A percentile compares a stretch with the other conserved stretches of the same genome.
These are phyloP conservation scores for Sepiola atlantica DNA, from an alignment of 2,888 invertebrate species.

Conservation along the genomic window DNA sequence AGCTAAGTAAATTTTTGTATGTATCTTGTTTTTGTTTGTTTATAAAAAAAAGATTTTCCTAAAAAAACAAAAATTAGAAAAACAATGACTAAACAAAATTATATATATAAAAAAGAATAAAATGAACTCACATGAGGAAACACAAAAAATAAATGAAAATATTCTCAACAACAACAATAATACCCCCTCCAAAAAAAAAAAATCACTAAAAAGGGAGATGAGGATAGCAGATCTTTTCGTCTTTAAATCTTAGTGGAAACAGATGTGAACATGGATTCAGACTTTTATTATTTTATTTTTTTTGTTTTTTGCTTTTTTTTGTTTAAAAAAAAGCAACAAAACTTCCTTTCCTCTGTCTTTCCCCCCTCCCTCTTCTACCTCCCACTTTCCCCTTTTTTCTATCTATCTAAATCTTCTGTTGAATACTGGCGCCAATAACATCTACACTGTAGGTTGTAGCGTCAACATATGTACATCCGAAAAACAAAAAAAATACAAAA, in stretches of 20 bases:
- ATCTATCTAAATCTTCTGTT: neutral
- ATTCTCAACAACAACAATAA: too few relatives aligned
- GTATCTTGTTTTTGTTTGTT: slow-evolving; percentile 32
- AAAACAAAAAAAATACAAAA: neutral
- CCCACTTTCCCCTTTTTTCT: neutral
- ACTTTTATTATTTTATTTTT: neutral
- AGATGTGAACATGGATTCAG: neutral
- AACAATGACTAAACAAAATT: neutral
- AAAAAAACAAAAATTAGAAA: neutral
- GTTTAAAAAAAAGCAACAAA: neutral
- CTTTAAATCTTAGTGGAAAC: neutral
- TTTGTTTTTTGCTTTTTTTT: neutral
- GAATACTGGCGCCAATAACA: neutral
- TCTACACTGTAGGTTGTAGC: neutral
- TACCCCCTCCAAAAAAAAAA: too few relatives aligned
- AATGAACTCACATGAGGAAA: neutral
- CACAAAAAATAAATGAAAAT: neutral
- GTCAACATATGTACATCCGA: neutral
- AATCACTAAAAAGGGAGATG: neutral
- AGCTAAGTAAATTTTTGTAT: neutral
- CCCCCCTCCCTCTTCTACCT: neutral
- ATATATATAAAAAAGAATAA: neutral
- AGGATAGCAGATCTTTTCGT: slow-evolving; percentile 6
- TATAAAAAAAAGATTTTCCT: neutral
- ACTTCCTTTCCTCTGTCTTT: neutral